Conservation (phyloP, 2,888 invertebrate species). For the Drosophila pseudotalamancana region DNA sequence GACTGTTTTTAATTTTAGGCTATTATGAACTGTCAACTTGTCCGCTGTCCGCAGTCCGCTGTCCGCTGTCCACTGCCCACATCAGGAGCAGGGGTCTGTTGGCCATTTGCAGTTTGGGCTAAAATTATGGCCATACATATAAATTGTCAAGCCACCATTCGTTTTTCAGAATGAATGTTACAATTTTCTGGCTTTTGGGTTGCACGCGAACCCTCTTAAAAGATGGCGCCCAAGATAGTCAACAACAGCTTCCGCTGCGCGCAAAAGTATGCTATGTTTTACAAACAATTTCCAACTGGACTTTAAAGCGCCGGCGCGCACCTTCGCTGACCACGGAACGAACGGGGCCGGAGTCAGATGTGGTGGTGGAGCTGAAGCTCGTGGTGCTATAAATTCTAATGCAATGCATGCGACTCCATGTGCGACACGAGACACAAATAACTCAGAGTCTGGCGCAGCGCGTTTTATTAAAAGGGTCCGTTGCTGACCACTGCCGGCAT, state of each 20-base stretch:
- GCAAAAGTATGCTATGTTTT: slow-evolving; percentile 59
- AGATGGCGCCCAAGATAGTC: slow-evolving; percentile 55
- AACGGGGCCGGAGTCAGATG: not conserved
- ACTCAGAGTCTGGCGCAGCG: slow-evolving; percentile 66
- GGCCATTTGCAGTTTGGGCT: slow-evolving; percentile 29
- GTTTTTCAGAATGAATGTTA: slow-evolving; percentile 84
- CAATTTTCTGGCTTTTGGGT: slow-evolving; percentile 81
- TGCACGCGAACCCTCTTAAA: slow-evolving; percentile 46
- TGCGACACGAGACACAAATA: slow-evolving; percentile 70
- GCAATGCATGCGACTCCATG: slow-evolving; percentile 49
- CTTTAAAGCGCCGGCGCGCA: slow-evolving; percentile 59
- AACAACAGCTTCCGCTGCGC: slow-evolving; percentile 50
- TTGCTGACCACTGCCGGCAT: slow-evolving; percentile 77
- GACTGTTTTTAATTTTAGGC: slow-evolving; percentile 81
- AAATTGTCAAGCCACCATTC: slow-evolving; percentile 83
- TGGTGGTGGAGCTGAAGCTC: not conserved
- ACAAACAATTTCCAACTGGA: slow-evolving; percentile 36
- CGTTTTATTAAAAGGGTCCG: slow-evolving; percentile 60
- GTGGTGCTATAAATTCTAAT: slow-evolving; percentile 68
- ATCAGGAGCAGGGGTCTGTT: slow-evolving; percentile 3
- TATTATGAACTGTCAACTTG: slow-evolving; percentile 63
- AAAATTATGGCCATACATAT: slow-evolving; percentile 78
- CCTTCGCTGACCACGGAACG: slow-evolving; percentile 49
- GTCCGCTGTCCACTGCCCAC: not conserved
- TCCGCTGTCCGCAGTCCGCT: not conserved